Percentiles rank a stretch among this genome's conserved stretches.
These are phyloP conservation scores for Plebejus melissa DNA, from an alignment of 2,888 invertebrate genomes.

Conservation along the genomic window DNA sequence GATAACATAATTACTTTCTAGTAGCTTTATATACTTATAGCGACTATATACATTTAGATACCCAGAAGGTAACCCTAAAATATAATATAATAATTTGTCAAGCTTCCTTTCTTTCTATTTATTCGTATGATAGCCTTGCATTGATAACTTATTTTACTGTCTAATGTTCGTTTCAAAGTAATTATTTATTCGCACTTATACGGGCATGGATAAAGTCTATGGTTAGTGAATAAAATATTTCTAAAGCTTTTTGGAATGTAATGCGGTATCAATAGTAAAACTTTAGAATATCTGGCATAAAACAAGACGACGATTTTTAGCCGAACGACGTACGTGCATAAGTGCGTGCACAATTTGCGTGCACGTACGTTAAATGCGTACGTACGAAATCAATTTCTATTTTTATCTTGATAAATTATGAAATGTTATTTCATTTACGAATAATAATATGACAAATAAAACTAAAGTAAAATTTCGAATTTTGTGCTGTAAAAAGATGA, in stretches of 20 bases:
- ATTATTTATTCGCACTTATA: slow-evolving; percentile 28
- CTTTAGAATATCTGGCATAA: not conserved
- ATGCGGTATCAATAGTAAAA: not conserved
- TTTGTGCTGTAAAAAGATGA: not conserved
- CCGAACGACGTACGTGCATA: not conserved
- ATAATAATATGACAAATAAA: not conserved
- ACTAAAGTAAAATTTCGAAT: not conserved
- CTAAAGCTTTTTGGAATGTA: not conserved
- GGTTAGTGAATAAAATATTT: not conserved
- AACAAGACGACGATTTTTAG: not conserved
- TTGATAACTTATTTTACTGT: slow-evolving; percentile 17
- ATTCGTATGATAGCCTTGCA: slow-evolving; percentile 24
- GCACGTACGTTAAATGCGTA: not conserved
- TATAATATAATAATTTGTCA: slow-evolving; percentile 17
- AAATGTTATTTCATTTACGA: not conserved
- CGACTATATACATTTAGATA: slow-evolving; percentile 61
- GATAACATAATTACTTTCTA: slow-evolving; percentile 68
- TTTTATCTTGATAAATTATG: not conserved
- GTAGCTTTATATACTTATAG: slow-evolving; percentile 67
- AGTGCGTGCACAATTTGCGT: not conserved
- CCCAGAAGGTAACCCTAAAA: slow-evolving; percentile 12
- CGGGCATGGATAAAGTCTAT: not conserved
- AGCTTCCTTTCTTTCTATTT: slow-evolving; percentile 25
- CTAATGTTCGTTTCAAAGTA: slow-evolving; percentile 23
- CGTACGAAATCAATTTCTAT: not conserved